A percentile compares a stretch with the other conserved stretches of the same genome.
Evolutionary conservation across 1,140 invertebrate genomes (phyloP).

Genomic region (Tetraneura akinire): DNA sequence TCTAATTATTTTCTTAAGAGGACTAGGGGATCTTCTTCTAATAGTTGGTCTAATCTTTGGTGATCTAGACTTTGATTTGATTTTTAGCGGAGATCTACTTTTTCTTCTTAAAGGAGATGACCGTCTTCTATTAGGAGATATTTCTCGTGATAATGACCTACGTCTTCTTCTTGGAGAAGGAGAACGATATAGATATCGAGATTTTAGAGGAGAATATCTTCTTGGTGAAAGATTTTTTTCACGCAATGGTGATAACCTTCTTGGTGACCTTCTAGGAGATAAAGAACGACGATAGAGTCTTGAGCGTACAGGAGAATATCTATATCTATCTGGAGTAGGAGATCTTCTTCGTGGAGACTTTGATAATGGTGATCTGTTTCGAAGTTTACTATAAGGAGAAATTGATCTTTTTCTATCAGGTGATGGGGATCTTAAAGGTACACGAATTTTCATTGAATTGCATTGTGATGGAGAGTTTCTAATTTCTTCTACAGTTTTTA

Average conservation of each 20-base stretch:
- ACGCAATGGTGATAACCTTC: conserved; percentile 10
- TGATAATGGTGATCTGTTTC: conserved; percentile 25
- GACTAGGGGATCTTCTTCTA: conserved; percentile 41
- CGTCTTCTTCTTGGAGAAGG: conserved; percentile 44
- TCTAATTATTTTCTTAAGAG: conserved; percentile 14
- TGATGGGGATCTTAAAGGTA: conserved; percentile 37
- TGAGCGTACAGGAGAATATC: conserved; percentile 20
- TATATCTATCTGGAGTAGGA: conserved; percentile 41
- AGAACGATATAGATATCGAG: conserved; percentile 38
- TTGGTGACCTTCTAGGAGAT: conserved; percentile 33
- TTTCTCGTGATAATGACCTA: conserved; percentile 29
- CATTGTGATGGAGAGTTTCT: conserved; percentile 10
- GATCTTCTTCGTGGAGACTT: conserved; percentile 43
- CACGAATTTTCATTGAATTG: background rate
- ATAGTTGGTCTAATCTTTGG: conserved; percentile 1
- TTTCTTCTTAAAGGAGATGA: conserved; percentile 43
- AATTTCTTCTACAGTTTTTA: conserved; percentile 44
- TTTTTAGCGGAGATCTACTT: conserved; percentile 32
- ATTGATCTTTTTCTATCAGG: conserved; percentile 32
- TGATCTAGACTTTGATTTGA: conserved; percentile 46
- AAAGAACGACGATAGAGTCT: conserved; percentile 29
- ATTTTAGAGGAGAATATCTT: conserved; percentile 28
- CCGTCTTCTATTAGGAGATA: conserved; percentile 36
- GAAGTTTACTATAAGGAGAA: conserved; percentile 41
- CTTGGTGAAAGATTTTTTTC: conserved; percentile 45